Base-by-base conservation (phyloP, 2,888 invertebrate species). In the Clusia tigrina region DNA sequence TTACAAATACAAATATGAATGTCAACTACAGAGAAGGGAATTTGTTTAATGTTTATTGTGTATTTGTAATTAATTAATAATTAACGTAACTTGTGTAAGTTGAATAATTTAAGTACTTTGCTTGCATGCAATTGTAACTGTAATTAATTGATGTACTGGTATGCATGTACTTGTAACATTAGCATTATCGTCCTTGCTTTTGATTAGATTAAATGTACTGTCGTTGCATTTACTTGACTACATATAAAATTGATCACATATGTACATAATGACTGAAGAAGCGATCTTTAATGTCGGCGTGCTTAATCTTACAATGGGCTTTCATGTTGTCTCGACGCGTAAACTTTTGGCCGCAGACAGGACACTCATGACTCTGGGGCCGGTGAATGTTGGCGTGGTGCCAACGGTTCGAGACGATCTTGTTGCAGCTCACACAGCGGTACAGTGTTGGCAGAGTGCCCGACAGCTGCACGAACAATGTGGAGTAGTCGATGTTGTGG, bases 301-400 rank as follows among this genome's bases (percentile, higher is more conserved):
- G 88, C 82, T 88, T 88, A 71, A 85, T 85, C 78, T 86, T 86
- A 81, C 89, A 87, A 80, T 88, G 89, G 65, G 86, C 87, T 83
- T 88, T 88, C 85, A 88, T 87, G 76, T 88, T 88, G 79, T 89
- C 88, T 79, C 87, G 87, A 71, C 88, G 85, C 60, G 88, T 88
- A 77, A 88, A 88, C 68, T 86, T 86, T 76, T 86, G 86, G 54
- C 86, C 85, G 75, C 87, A 88, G 74, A 87, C 84, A 1, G 88
- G 87, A 78, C 88, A 88, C 78, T 85, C 86, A 77, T 86, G 87
- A 74, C 86, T 86, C 80, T 87, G 86, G 37, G 87, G 87, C 67
- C 85, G 81, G 77, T 88, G 88, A 62, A 87, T 87, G 72, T 87
- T 86, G 73, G 87, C 85, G 76, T 88, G 88, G 74, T 89, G 88